Evolutionary conservation across 2,113 vertebrate species (phyloP).

Genomic region (Cichladusa arquata): DNA sequence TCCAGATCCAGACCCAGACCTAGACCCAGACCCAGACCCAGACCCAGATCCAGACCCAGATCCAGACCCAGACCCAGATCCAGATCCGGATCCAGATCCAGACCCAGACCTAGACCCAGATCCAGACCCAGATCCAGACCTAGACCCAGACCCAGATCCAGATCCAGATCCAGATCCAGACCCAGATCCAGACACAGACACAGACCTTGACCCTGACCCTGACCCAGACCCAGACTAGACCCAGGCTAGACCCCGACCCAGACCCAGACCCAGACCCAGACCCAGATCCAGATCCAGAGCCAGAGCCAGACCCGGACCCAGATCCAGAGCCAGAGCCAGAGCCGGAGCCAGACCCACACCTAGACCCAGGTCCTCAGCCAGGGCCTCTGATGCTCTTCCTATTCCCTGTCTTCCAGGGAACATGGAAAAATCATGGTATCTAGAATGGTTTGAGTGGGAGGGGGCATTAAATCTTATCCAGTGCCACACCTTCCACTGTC

Average conservation of each 20-base stretch:
- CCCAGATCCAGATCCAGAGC: not conserved
- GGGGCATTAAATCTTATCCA: fast-evolving
- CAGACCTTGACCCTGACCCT: too few species aligned
- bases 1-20: not conserved
- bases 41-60: not conserved
- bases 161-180: not conserved
- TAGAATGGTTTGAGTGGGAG: not conserved
- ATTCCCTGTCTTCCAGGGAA: not conserved
- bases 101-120: not conserved
- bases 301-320: not conserved
- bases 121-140: not conserved
- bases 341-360: not conserved
- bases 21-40: too few species aligned
- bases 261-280: not conserved
- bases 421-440: not conserved
- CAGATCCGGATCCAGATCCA: not conserved
- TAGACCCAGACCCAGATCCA: not conserved
- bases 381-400: not conserved
- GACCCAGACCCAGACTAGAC: not conserved
- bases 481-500: fast-evolving
- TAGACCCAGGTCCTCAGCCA: not conserved
- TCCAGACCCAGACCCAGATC: not conserved
- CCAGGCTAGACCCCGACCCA: not conserved
- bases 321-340: not conserved
- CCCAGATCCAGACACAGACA: not conserved